phyloP scores from a whole-genome alignment of 2,113 vertebrate species.

The Anolis sagrei region DNA sequence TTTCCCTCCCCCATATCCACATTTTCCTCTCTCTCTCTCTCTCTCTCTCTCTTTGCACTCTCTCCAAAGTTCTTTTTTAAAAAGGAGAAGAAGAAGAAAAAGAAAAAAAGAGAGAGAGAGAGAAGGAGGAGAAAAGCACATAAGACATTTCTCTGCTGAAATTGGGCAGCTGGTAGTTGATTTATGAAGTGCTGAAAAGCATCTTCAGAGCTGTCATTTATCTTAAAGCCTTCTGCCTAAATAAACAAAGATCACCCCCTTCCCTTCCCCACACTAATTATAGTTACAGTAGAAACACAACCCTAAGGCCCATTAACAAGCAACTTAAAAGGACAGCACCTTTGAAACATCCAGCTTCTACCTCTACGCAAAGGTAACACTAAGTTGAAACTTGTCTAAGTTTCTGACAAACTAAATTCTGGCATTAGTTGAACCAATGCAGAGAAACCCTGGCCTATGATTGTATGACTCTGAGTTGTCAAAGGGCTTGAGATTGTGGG shows the following conservation, averaged over 20 bases:
- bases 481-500: neutral
- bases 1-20: slow-evolving; percentile 2
- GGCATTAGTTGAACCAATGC: neutral
- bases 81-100: slow-evolving; percentile 19
- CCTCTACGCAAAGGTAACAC: slow-evolving; percentile 55
- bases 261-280: slow-evolving; percentile 59
- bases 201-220: slow-evolving; percentile 83
- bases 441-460: neutral
- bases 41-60: neutral
- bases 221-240: slow-evolving; percentile 82
- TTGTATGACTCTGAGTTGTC: neutral
- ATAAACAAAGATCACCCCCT: slow-evolving; percentile 78
- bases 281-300: slow-evolving; percentile 76
- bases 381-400: neutral
- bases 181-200: slow-evolving; percentile 86
- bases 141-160: slow-evolving; percentile 69
- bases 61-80: slow-evolving; percentile 38
- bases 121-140: neutral
- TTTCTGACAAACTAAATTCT: neutral
- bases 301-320: slow-evolving; percentile 51
- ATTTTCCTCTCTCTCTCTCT: neutral
- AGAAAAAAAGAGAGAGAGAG: too few species aligned
- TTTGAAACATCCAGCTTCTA: slow-evolving; percentile 33
- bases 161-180: slow-evolving; percentile 75
- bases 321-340: slow-evolving; percentile 34